These are phyloP conservation scores for Thelaira solivaga DNA, from an alignment of 2,888 invertebrate species.

Conservation along the genomic window DNA sequence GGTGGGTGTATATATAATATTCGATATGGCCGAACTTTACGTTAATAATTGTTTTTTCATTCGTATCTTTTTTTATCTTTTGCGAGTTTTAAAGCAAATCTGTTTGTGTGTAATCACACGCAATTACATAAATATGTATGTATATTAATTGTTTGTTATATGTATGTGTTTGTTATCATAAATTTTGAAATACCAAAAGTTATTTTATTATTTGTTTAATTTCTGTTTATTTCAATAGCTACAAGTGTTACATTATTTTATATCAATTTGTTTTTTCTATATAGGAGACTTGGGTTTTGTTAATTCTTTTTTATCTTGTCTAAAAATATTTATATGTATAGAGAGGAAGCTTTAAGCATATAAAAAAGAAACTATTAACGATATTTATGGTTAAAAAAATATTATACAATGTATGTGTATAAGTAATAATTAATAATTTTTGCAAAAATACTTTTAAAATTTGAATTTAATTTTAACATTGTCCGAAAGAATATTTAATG, in stretches of 20 bases:
- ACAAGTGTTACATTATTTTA: constrained; percentile 40
- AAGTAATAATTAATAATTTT: background rate
- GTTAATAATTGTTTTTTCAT: background rate
- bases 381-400: background rate
- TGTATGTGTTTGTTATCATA: background rate
- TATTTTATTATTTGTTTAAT: background rate
- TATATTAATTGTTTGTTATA: background rate
- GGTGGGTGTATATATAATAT: background rate
- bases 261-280: constrained; percentile 26
- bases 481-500: background rate
- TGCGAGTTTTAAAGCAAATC: constrained; percentile 49
- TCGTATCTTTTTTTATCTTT: background rate
- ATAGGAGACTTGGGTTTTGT: constrained; percentile 37
- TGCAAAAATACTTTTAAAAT: background rate
- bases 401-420: background rate
- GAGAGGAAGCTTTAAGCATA: constrained; percentile 46
- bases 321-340: constrained; percentile 41
- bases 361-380: background rate
- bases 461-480: background rate
- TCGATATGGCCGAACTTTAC: background rate
- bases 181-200: constrained; percentile 33
- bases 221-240: constrained; percentile 32
- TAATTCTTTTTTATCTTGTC: constrained; percentile 18
- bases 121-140: constrained; percentile 1
- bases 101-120: constrained; percentile 10